Base-by-base conservation (phyloP, 2,797 vertebrate species). In the Dipus sagitta region DNA sequence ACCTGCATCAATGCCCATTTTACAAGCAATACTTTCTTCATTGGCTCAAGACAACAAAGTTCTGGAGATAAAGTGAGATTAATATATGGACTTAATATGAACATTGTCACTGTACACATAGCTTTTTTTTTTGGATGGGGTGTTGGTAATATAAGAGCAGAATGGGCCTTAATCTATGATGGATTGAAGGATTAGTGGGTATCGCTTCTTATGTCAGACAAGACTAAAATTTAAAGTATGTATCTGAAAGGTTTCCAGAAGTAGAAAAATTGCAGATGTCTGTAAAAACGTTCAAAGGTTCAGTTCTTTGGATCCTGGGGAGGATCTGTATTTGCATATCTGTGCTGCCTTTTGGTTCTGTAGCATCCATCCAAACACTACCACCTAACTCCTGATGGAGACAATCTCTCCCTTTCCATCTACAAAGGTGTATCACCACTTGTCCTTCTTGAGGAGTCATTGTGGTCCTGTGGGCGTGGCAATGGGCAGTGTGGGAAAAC, bases 21-120 rank as follows among this genome's bases (percentile, higher is more conserved):
- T 78, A 3, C 34, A n/a, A 52, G 32, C 4, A 14, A 14, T 24
- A 26, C n/a, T 94, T 42, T 58, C 47, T 65, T 54, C 28, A 23
- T 38, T 54, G 58, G 6, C 65, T 91, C 52, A 26, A 17, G 3
- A 58, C 54, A 58, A 58, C 4, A 42, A 34, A 3, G 23, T 54
- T 77, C 91, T 84, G 70, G 85, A 47, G 38, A 74, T 58, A 65
- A 90, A 79, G 62, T n/a, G 58, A 81, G 47, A 68, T 64, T 42
- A 12, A 67, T 70, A 21, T 15, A 4, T 64, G 64, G 77, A 77
- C 4, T 14, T 87, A 42, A 5, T 60, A 72, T 88, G 91, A 52
- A 38, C 71, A 24, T 21, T 92, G 60, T 65, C 64, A 65, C 30
- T 21, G 23, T 83, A 10, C 70, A 30, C n/a, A n/a, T 42, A 38